These are phyloP conservation scores for Nematostella vectensis DNA, from an alignment of 92 coral and sea anemone species.

Conservation along the genomic window DNA sequence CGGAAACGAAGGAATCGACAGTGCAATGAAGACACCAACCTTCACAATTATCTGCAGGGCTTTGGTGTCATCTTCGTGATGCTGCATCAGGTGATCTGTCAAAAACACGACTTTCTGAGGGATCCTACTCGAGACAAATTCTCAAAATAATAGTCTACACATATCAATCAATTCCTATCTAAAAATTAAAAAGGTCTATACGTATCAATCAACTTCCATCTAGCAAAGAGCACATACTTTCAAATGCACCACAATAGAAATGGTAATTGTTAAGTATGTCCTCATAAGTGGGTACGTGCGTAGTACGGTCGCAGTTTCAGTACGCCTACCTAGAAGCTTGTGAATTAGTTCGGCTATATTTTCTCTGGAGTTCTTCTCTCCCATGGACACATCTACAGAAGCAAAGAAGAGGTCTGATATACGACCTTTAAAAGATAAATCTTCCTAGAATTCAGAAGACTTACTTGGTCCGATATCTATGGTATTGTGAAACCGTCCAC, in stretches of 20 bases:
- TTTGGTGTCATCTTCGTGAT: conserved; percentile 89
- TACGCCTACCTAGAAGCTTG: conserved; percentile 60
- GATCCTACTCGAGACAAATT: background rate
- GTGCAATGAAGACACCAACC: conserved; percentile 40
- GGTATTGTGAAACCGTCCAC: conserved; percentile 64
- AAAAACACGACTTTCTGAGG: too few species aligned
- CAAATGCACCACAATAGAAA: too few species aligned
- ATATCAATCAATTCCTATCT: background rate
- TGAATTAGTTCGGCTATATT: conserved; percentile 68
- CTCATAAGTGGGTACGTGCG: too few species aligned
- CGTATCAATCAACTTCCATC: too few species aligned
- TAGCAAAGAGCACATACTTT: too few species aligned
- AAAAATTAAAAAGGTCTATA: too few species aligned
- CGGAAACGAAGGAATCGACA: too few species aligned
- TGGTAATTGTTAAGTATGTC: too few species aligned
- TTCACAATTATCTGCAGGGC: conserved; percentile 70
- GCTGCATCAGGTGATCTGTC: conserved; percentile 67
- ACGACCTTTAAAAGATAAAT: too few species aligned
- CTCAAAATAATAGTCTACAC: background rate
- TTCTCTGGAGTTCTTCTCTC: conserved; percentile 75
- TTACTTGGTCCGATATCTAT: conserved; percentile 53
- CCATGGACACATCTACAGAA: conserved; percentile 65
- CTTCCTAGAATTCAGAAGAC: too few species aligned
- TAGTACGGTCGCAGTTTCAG: background rate
- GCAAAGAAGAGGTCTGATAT: too few species aligned